Conservation (phyloP, 2,888 invertebrate species). For the Diaprepes abbreviatus region DNA sequence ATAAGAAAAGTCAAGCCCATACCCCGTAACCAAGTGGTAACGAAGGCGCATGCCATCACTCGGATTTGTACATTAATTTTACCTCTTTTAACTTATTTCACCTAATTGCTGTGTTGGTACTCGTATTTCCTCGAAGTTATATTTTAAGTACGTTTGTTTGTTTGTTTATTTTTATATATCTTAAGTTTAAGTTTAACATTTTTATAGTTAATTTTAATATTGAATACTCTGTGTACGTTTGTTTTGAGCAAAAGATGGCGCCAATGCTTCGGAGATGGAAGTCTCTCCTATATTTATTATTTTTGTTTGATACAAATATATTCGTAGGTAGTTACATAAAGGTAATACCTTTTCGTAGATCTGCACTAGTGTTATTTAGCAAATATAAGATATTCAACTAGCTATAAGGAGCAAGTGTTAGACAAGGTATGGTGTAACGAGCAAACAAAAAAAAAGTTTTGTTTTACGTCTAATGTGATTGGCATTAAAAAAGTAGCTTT, state of each 20-base stretch:
- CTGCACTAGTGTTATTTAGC: constrained; percentile 56
- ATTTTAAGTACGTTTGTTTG: constrained; percentile 24
- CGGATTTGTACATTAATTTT: constrained; percentile 29
- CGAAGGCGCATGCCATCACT: constrained; percentile 29
- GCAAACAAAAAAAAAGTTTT: constrained; percentile 53
- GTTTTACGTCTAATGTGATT: constrained; percentile 5
- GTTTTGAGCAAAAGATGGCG: constrained; percentile 20
- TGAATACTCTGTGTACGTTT: constrained; percentile 19
- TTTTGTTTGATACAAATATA: constrained; percentile 20
- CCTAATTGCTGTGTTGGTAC: constrained; percentile 30
- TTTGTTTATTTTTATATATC: constrained; percentile 21
- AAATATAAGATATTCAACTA: constrained; percentile 61
- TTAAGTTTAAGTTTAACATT: not conserved
- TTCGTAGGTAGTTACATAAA: constrained; percentile 35
- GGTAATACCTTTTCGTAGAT: constrained; percentile 46
- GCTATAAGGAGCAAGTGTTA: constrained; percentile 68
- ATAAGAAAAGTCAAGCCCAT: constrained; percentile 76
- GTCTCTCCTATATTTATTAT: constrained; percentile 12
- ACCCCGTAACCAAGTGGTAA: constrained; percentile 73
- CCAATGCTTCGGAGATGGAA: constrained; percentile 11
- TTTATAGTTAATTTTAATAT: constrained; percentile 27
- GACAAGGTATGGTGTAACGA: constrained; percentile 50
- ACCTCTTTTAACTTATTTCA: constrained; percentile 27
- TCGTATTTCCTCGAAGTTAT: constrained; percentile 29
- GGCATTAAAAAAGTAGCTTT: not conserved